Base-by-base conservation (phyloP, 2,888 invertebrate species). In the Eubasilissa splendida region DNA sequence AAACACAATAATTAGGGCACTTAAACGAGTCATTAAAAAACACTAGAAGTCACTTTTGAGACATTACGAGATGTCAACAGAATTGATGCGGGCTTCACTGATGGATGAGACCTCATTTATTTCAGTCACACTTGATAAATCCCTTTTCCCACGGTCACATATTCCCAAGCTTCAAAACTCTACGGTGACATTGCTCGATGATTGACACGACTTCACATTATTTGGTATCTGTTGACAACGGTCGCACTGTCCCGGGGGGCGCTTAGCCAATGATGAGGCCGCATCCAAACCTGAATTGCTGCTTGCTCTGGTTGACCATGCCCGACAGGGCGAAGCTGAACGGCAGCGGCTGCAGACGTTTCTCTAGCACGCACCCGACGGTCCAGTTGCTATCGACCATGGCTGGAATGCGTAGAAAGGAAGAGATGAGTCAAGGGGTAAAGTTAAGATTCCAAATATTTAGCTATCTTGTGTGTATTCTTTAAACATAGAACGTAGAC, bases 261-360 rank as follows among this genome's bases (percentile, higher is more conserved):
- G 84, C 84, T 84, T 95, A 97, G 87, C 98, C 98, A 86, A 99
- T 96, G 87, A 98, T 95, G 85, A 99, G 93, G 82, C 98, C 99
- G 86, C 98, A 95, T 84, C 99, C 99, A 86, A 99, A 94, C 88
- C 96, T 94, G 90, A 97, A 98, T 87, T 96, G 95, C 87, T 95
- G 95, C 88, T 98, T 99, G 82, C 93, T 93, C 87, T 99, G 98
- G 91, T 98, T 98, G 86, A 98, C 92, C 89, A 96, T 93, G 79
- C 97, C 98, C 85, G 97, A 97, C 60, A 99, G 91, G 5, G 96
- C 95, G 86, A 99, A 95, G 9, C 97, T 96, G 89, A 99, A 97
- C 70, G 99, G 99, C 86, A 99, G 90, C 0, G 98, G 98, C 85
- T 94, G 94, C 60, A 99, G 91, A 87, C 96, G 96, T 90, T 99